Base-by-base conservation (phyloP, 2,113 vertebrate genomes). In the Balaeniceps rex region DNA sequence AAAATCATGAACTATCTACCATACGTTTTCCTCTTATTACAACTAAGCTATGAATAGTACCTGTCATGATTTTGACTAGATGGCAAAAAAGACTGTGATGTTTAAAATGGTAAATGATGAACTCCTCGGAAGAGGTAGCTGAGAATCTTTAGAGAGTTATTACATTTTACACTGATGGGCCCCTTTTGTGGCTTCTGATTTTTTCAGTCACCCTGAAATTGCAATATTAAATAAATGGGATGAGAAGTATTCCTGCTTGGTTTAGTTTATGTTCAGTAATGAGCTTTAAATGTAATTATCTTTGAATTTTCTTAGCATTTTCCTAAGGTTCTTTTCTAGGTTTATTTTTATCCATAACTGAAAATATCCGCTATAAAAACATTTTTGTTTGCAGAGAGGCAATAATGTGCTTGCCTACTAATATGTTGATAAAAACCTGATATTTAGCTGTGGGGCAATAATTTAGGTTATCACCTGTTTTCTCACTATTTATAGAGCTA, bases 201-300 rank as follows among this genome's bases (percentile, higher is more conserved):
- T 88, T 96, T 91, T 83, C 82, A 83, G 90, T 88, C 71, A 80
- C 21, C 58, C 71, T 83, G 75, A 83, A 97, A 94, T 61, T 88
- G 82, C 90, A 83, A 54, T 90, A 86, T 88, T 91, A 96, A 91
- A 91, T 94, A 96, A 93, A 75, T 61, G 65, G 64, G 63, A 94
- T 94, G 89, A 96, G 81, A 94, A 90, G 66, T 90, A 90, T 95
- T 95, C 94, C 93, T 96, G 36, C 54, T 85, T 95, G 94, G 49
- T 85, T 91, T 94, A 88, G 66, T 96, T 93, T 93, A 91, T 94
- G 85, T 85, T 95, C 66, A 52, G 1, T 95, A 96, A 80, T 76
- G 71, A 94, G 90, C 54, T 90, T 94, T 70, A 93, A 88, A 86
- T 85, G 72, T 86, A 93, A 96, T 96, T 95, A 91, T 83, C 85